Base-by-base conservation (phyloP, 2,797 vertebrate genomes). In the Syngnathus acus region DNA sequence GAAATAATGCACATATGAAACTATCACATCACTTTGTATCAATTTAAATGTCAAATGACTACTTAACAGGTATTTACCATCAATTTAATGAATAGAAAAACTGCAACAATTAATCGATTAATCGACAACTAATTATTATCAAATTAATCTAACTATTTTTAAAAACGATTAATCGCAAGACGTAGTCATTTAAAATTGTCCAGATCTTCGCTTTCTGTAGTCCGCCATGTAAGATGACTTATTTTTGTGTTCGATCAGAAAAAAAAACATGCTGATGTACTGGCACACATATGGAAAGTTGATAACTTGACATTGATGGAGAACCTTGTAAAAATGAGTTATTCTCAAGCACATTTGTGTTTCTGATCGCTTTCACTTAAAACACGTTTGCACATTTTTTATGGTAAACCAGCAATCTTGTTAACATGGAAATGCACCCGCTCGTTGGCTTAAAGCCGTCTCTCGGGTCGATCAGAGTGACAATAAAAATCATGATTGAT, bases 401-500 rank as follows among this genome's bases (percentile, higher is more conserved):
- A 62, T 62, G 42, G 13, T 16, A 43, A 62, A 62, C 21, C 21
- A 9, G 11, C 9, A 47, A 47, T 45, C 60, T 45, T 62, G 42
- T 62, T 62, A 26, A 43, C 40, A 26, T 45, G n/a, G 60, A 62
- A 26, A 45, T 62, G 21, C 21, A 43, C 40, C 14, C 23, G 10
- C 21, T 45, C 9, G 9, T 9, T 42, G 59, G n/a, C 38, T 51
- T 51, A 32, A 51, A 64, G 14, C 62, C 47, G 6, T 47, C 68
- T 67, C 43, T 68, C 69, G 1, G 40, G 82, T 82, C 80, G 76
- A 68, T 75, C 65, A 69, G 53, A 16, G 58, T 53, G 69, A 84
- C 81, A 88, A 90, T 83, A 68, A 64, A 74, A 84, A 86, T 83
- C 80, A 78, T 84, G 84, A 91, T 89, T 86, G 89, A 91, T 90